Percentiles rank a stretch among this genome's conserved stretches.
Evolutionary conservation across 2,113 vertebrate genomes (phyloP).

Genomic region (Lichenostomus cassidix): DNA sequence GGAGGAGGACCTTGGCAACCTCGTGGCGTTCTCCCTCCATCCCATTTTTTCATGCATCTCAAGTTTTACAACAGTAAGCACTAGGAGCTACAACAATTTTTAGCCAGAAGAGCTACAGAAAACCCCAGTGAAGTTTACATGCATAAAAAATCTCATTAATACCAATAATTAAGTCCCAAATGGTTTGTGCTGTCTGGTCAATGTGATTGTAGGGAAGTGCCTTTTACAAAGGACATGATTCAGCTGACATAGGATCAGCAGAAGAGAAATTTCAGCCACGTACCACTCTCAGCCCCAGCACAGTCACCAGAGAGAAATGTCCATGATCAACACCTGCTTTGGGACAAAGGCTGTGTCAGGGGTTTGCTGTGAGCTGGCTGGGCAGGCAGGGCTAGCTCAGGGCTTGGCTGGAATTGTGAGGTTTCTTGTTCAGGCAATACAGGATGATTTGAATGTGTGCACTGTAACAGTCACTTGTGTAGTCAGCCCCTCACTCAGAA

Average conservation of each 20-base stretch:
- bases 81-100: not conserved
- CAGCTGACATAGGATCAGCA: not conserved
- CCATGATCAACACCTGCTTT: rapidly evolving
- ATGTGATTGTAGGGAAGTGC: not conserved
- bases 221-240: not conserved
- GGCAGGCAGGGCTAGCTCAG: not conserved
- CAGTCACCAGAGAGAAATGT: not conserved
- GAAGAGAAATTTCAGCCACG: not conserved
- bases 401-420: not conserved
- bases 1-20: not conserved
- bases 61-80: not conserved
- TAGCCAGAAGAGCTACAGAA: not conserved
- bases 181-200: not conserved
- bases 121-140: not conserved
- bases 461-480: not conserved
- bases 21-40: not conserved
- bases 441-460: not conserved
- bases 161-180: not conserved
- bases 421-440: not conserved
- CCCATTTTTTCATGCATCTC: not conserved
- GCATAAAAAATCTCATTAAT: not conserved
- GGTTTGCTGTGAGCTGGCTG: not conserved
- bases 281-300: not conserved
- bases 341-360: not conserved
- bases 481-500: not conserved